Base-by-base conservation (phyloP, 2,113 vertebrate genomes). In the Apodemus speciosus region DNA sequence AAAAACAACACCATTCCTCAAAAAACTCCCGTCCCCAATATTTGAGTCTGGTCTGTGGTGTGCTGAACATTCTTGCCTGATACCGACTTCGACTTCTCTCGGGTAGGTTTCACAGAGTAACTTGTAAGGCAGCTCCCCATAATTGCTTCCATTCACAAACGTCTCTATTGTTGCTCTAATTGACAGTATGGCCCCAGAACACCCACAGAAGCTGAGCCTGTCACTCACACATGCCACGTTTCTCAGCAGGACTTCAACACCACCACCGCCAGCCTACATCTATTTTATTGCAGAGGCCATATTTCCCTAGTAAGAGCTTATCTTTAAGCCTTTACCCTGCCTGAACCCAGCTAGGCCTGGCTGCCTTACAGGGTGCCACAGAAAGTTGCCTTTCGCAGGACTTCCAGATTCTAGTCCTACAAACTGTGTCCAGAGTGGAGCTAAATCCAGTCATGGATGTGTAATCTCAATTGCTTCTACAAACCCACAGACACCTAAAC, bases 281-380 rank as follows among this genome's bases (percentile, higher is more conserved):
- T 6, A 0, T 14, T 13, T 21, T 66, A 76, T 49, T 35, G 9
- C 3, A 2, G 64, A 88, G 53, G 62, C 80, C 66, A 51, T 3
- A 2, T 49, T 66, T 92, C 77, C 46, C 9, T 35, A 4, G 62
- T 6, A 4, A 84, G 62, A 35, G 40, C 40, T 21, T 85, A 46
- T 66, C 43, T 64, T 38, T 49, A 84, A n/a, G n/a, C n/a, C n/a
- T n/a, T n/a, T n/a, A 0, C 0, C 1, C 25, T 11, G 32, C 40
- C 9, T 51, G 46, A 81, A 27, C 64, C 71, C 66, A 30, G 13
- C 23, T 9, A 6, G 6, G 8, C 91, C 83, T 14, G 13, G 15
- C 46, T 76, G 18, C 10, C 69, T 51, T 30, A 13, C 3, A 27
- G 60, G 43, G 25, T 11, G 0, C 21, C 51, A n/a, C 21, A 38